A percentile compares a stretch with the other conserved stretches of the same genome.
Conservation (phyloP, 2,888 invertebrate species). For the Conomelus anceps region DNA sequence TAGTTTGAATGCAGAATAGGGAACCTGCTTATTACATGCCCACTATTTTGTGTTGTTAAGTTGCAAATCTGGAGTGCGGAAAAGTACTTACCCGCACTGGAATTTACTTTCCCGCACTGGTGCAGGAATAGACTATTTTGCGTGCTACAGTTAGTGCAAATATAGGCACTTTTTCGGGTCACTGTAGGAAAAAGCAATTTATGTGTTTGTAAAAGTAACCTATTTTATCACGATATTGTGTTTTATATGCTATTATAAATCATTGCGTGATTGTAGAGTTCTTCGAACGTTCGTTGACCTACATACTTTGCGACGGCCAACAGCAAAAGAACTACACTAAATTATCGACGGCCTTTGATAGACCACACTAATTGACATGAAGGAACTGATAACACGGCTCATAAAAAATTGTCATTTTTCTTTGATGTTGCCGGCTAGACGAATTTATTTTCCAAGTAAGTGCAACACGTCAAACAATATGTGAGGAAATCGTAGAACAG, state of each 20-base stretch:
- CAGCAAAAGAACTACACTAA: not conserved
- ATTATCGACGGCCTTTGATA: not conserved
- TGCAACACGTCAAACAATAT: not conserved
- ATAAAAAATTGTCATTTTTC: not conserved
- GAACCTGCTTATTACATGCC: too few species aligned
- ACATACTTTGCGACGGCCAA: not conserved
- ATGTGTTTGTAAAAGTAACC: not conserved
- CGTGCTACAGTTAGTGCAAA: not conserved
- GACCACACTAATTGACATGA: not conserved
- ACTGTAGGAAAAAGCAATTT: not conserved
- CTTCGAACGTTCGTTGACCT: not conserved
- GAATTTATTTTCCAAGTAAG: not conserved
- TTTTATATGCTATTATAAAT: not conserved
- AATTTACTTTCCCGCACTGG: too few species aligned
- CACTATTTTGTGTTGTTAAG: too few species aligned
- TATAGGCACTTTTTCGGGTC: not conserved
- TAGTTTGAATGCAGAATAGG: too few species aligned
- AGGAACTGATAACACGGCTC: not conserved
- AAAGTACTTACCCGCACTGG: too few species aligned
- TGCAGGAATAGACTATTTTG: too few species aligned
- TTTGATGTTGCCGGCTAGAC: not conserved
- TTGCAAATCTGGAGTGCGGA: too few species aligned
- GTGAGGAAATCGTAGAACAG: not conserved
- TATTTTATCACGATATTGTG: not conserved
- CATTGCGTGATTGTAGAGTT: not conserved